Evolutionary conservation across 2,888 invertebrate genomes (phyloP).

Genomic region (Harpalus rufipes): DNA sequence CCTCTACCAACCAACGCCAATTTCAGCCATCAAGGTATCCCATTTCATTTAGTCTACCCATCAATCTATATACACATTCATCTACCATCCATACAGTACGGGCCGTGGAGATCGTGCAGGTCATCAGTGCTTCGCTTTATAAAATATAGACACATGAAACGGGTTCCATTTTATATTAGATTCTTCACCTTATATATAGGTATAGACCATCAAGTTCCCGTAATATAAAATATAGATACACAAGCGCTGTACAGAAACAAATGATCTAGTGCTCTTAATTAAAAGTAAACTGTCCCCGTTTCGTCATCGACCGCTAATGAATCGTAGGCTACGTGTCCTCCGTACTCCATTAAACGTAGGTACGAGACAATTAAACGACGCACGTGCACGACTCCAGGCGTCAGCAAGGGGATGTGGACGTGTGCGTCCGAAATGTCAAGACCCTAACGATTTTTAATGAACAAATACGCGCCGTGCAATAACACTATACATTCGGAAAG

Average conservation of each 20-base stretch:
- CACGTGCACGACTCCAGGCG: constrained; percentile 19
- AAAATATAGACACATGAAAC: no score
- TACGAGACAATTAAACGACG: constrained; percentile 56
- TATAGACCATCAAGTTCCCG: background rate
- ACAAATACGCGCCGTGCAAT: constrained; percentile 46
- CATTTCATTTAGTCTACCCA: constrained; percentile 36
- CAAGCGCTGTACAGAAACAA: background rate
- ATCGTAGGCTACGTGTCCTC: constrained; percentile 51
- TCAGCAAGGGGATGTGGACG: background rate
- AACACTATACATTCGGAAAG: constrained; percentile 56
- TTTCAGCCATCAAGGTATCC: constrained; percentile 50
- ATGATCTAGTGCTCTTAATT: constrained; percentile 55
- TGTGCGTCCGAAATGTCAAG: constrained; percentile 13
- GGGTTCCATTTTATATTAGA: no score
- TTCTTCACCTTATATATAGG: no score
- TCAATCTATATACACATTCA: constrained; percentile 49
- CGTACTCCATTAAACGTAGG: constrained; percentile 10
- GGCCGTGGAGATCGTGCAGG: no score
- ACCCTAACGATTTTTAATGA: constrained; percentile 56
- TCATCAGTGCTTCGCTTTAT: no score
- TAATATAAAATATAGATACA: constrained; percentile 9
- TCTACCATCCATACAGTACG: background rate
- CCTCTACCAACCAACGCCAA: background rate
- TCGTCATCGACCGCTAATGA: constrained; percentile 58
- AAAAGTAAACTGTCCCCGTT: constrained; percentile 58